Evolutionary conservation across 2,113 vertebrate genomes (phyloP), one percentile per base, ranked within the genome.

Genomic region (Dolichallabes microphthalmus): DNA sequence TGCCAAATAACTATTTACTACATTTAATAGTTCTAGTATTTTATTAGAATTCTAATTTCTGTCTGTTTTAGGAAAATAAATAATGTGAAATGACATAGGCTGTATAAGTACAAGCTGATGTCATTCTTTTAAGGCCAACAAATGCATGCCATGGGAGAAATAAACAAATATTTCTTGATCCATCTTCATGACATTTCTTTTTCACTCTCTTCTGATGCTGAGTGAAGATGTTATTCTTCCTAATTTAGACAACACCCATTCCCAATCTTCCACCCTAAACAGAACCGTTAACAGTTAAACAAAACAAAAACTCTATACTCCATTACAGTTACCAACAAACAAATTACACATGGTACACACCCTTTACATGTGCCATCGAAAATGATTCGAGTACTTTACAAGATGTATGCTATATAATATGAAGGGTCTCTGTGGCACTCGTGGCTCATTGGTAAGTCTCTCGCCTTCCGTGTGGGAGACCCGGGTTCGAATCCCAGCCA

Each of bases 211-310:
- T 17, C 12, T 66, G 53, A n/a, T 74, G 68, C 57, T 53, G 82
- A 73, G 71, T 84, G 82, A 58, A 76, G 82, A 76, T 53, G 73
- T 84, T 76, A 75, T 75, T 75, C 8, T 27, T 20, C 19, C 10
- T 73, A 35, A 83, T 60, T 69, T 60, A 74, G 69, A 73, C 68
- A 82, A 53, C 39, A 71, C 27, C 7, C 68, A 58, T 25, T 22
- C 52, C 27, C 27, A 66, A 11, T 19, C 52, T 27, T 35, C 60
- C 71, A 50, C 71, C 35, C 35, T 71, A 22, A 66, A 39, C 25
- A 61, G 53, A 39, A 63, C 57, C 71, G 64, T 22, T 55, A 30
- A 69, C 63, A 82, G n/a, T 19, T 12, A 82, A 22, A 69, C 61
- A 39, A 39, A 39, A 39, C 39, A 39, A 39, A 39, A 39, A 39